Conservation (phyloP, 2,888 invertebrate species). For the Tillus elongatus region DNA sequence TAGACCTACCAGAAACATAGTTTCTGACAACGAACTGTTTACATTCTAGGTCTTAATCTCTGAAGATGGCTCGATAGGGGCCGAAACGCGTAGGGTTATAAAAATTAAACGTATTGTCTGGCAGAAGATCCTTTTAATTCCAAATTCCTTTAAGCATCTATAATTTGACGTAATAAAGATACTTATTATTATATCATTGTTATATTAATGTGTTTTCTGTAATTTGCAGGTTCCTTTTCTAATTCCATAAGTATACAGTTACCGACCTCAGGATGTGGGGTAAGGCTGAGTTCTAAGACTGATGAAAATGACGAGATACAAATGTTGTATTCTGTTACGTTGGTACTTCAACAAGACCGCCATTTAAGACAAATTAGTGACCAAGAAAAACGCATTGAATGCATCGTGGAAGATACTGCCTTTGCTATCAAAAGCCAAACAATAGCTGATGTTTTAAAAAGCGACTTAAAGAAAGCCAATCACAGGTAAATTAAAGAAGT, state of each 20-base stretch:
- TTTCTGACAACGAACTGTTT: too few relatives aligned
- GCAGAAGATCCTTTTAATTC: too few relatives aligned
- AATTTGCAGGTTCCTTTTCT: slow-evolving; percentile 24
- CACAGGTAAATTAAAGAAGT: slow-evolving; percentile 28
- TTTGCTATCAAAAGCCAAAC: slow-evolving; percentile 49
- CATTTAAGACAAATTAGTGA: slow-evolving; percentile 65
- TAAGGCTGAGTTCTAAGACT: slow-evolving; percentile 49
- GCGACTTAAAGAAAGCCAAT: slow-evolving; percentile 36
- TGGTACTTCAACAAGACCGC: slow-evolving; percentile 67
- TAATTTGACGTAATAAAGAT: too few relatives aligned
- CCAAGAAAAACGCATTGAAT: slow-evolving; percentile 55
- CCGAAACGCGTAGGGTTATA: too few relatives aligned
- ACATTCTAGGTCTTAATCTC: too few relatives aligned
- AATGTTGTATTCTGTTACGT: slow-evolving; percentile 55
- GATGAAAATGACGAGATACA: slow-evolving; percentile 42
- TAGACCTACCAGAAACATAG: too few relatives aligned
- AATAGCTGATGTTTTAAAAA: slow-evolving; percentile 46
- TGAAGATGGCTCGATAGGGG: too few relatives aligned
- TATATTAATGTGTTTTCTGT: not conserved
- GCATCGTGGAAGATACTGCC: slow-evolving; percentile 49
- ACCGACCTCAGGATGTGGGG: slow-evolving; percentile 60
- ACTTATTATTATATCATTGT: not conserved
- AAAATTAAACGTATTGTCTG: too few relatives aligned
- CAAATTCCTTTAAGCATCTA: too few relatives aligned
- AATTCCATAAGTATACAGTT: slow-evolving; percentile 42